Percentiles rank a stretch among this genome's conserved stretches.
phyloP scores from a whole-genome alignment of 1,140 invertebrate species.

The Pseudomyrmex sp. region DNA sequence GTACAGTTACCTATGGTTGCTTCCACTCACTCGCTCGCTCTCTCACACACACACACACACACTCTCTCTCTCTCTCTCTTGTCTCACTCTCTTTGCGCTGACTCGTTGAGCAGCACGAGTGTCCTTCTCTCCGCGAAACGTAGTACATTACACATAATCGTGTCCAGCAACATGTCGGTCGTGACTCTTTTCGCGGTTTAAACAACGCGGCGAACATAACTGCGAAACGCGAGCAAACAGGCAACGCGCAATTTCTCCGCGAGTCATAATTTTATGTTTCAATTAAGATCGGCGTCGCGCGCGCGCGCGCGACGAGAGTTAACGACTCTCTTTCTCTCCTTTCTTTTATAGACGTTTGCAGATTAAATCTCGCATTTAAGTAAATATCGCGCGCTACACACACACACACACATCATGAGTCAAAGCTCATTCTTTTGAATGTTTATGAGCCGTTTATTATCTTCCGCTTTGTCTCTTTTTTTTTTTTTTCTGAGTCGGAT shows the following conservation, averaged over 20 bases:
- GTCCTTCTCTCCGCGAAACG: conserved; percentile 61
- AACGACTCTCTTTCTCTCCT: too few relatives aligned
- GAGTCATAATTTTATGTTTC: not conserved
- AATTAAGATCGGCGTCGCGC: conserved; percentile 10
- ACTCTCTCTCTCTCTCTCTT: conserved; percentile 37
- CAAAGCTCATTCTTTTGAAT: not conserved
- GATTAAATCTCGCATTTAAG: not conserved
- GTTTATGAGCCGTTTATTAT: conserved; percentile 28
- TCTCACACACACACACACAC: not conserved
- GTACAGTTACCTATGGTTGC: conserved; percentile 77
- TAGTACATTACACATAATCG: conserved; percentile 65
- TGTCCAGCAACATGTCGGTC: conserved; percentile 59
- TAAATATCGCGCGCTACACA: not conserved
- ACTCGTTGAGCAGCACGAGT: conserved; percentile 34
- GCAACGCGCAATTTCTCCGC: conserved; percentile 11
- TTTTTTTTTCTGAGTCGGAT: not conserved
- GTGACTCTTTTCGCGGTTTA: conserved; percentile 38
- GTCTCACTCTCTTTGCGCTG: conserved; percentile 31
- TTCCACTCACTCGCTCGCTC: conserved; percentile 45
- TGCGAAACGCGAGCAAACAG: conserved; percentile 24
- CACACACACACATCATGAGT: not conserved
- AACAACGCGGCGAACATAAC: conserved; percentile 37
- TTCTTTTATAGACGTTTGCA: too few relatives aligned
- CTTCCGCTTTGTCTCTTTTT: conserved; percentile 1
- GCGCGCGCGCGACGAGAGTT: not conserved